phyloP scores from a whole-genome alignment of 2,888 invertebrate genomes.

The Apotomis turbidana region DNA sequence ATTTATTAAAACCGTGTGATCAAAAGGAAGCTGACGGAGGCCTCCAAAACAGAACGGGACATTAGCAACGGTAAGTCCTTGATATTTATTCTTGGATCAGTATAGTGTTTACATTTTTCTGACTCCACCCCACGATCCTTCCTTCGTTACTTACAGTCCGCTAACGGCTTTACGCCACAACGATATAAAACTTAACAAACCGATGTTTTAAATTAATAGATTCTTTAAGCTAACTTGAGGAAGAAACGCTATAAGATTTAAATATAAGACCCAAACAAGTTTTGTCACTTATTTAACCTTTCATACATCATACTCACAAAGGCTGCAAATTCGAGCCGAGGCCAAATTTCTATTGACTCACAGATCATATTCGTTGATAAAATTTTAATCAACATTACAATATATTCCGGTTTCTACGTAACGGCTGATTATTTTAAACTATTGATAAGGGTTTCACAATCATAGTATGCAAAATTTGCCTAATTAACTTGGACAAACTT shows the following conservation, averaged over 20 bases:
- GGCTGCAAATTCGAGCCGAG: slow-evolving; percentile 23
- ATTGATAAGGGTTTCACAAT: slow-evolving; percentile 32
- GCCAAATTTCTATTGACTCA: slow-evolving; percentile 28
- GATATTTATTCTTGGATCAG: too few species aligned
- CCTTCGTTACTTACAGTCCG: too few species aligned
- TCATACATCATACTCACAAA: slow-evolving; percentile 22
- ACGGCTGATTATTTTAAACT: slow-evolving; percentile 31
- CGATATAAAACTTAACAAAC: not conserved
- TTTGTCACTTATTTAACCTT: slow-evolving; percentile 25
- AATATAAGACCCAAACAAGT: slow-evolving; percentile 10
- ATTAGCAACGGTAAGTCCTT: too few species aligned
- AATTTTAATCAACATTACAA: slow-evolving; percentile 27
- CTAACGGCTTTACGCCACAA: too few species aligned
- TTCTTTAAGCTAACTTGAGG: not conserved
- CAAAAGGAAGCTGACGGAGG: too few species aligned
- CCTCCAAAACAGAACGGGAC: too few species aligned
- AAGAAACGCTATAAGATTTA: slow-evolving; percentile 6
- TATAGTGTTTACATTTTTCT: too few species aligned
- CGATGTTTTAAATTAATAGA: not conserved
- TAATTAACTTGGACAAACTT: slow-evolving; percentile 45
- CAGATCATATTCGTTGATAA: slow-evolving; percentile 21
- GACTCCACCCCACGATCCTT: too few species aligned
- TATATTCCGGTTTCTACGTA: slow-evolving; percentile 31
- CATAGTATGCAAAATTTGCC: slow-evolving; percentile 35
- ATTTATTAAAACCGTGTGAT: too few species aligned